These are phyloP conservation scores for Hermatobates lingyangjiaoensis DNA, from an alignment of 1,140 invertebrate species.

Conservation along the genomic window DNA sequence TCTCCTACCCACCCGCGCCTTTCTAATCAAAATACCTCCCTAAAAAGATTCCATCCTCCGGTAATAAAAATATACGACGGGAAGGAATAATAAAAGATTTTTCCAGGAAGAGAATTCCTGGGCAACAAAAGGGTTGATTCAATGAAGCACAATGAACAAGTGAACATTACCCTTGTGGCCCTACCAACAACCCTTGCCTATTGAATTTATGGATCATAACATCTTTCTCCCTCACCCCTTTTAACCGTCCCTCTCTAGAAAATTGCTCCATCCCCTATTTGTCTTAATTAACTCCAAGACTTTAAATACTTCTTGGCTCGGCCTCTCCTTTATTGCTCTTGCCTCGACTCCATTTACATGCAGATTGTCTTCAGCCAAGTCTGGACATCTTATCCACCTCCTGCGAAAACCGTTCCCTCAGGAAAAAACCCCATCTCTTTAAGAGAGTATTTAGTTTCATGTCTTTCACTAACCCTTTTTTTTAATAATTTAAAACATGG, in stretches of 20 bases:
- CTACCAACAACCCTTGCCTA: conserved; percentile 2
- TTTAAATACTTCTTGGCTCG: no score
- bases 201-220: conserved; percentile 13
- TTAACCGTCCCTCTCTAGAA: neutral
- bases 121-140: conserved; percentile 1
- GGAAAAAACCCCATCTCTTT: no score
- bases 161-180: conserved; percentile 8
- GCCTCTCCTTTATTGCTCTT: no score
- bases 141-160: conserved; percentile 11
- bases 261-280: conserved; percentile 8
- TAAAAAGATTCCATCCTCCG: neutral
- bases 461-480: no score
- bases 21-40: conserved; percentile 6
- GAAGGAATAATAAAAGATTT: neutral
- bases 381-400: no score
- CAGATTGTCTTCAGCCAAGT: no score
- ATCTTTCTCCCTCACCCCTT: neutral
- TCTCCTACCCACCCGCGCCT: neutral
- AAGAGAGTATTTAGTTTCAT: no score
- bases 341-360: no score
- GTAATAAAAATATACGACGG: conserved; percentile 6
- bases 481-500: no score
- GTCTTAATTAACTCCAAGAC: conserved; percentile 11
- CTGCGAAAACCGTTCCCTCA: no score
- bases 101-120: conserved; percentile 6